Percentiles rank a stretch among this genome's conserved stretches.
Evolutionary conservation across 2,797 vertebrate species (phyloP).

Genomic region (Fistularia commersonii): DNA sequence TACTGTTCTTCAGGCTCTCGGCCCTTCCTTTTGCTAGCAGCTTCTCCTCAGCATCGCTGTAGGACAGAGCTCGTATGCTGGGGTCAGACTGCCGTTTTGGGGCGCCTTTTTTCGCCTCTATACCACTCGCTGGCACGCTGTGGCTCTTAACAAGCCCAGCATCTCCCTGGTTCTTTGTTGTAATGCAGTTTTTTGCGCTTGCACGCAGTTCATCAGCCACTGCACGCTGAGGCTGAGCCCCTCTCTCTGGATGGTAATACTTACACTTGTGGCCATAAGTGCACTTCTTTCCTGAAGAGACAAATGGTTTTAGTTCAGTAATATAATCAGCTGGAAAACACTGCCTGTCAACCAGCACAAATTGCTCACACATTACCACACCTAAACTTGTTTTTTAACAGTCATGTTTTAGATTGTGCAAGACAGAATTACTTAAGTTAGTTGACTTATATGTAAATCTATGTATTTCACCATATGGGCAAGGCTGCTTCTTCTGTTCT

Average conservation of each 20-base stretch:
- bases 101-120: conserved; percentile 78
- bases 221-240: conserved; percentile 90
- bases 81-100: conserved; percentile 92
- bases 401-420: no score
- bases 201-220: conserved; percentile 96
- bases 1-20: conserved; percentile 74
- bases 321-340: not conserved
- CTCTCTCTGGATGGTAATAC: conserved; percentile 94
- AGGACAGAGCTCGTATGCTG: conserved; percentile 87
- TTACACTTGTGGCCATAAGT: conserved; percentile 99
- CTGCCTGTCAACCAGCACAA: not conserved
- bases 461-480: conserved; percentile 83
- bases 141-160: conserved; percentile 92
- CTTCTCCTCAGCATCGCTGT: conserved; percentile 92
- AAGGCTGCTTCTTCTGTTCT: conserved; percentile 92
- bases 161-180: conserved; percentile 81
- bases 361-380: no score
- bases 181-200: conserved; percentile 85
- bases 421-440: not conserved
- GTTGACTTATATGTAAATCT: not conserved
- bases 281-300: conserved; percentile 90
- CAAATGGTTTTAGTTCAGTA: not conserved
- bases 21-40: conserved; percentile 85
- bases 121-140: conserved; percentile 86
- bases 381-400: no score